phyloP scores from a whole-genome alignment of 2,113 vertebrate species.

The Turnix velox region DNA sequence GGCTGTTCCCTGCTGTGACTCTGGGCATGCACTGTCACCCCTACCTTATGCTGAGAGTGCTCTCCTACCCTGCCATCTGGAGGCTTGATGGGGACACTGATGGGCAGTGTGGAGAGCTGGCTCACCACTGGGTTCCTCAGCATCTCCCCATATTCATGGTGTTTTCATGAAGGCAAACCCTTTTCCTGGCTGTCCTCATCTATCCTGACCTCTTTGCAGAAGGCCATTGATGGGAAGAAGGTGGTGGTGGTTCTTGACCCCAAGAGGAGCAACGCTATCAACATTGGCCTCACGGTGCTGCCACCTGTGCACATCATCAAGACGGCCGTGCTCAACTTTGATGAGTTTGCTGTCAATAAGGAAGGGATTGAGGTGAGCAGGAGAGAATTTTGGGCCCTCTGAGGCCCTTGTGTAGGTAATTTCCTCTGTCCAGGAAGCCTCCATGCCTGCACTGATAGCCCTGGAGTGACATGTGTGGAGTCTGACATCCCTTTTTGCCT shows the following conservation, averaged over 20 bases:
- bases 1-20: neutral
- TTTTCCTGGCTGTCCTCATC: neutral
- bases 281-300: constrained; percentile 93
- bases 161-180: neutral
- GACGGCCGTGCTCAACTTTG: constrained; percentile 88
- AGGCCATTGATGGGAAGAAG: constrained; percentile 80
- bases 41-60: neutral
- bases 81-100: neutral
- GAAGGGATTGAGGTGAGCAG: constrained; percentile 90
- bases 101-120: neutral
- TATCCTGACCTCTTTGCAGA: constrained; percentile 70
- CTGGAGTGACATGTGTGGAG: neutral
- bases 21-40: neutral
- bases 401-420: accelerated
- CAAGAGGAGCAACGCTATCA: constrained; percentile 94
- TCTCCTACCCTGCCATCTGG: accelerated
- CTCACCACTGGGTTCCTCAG: neutral
- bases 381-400: neutral
- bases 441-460: neutral
- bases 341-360: constrained; percentile 94
- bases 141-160: accelerated
- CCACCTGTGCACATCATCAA: constrained; percentile 92
- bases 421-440: neutral
- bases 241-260: constrained; percentile 86
- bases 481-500: neutral